Percentiles rank a stretch among this genome's conserved stretches.
Conservation (phyloP, 2,113 vertebrate species). For the Lethenteron reissneri region DNA sequence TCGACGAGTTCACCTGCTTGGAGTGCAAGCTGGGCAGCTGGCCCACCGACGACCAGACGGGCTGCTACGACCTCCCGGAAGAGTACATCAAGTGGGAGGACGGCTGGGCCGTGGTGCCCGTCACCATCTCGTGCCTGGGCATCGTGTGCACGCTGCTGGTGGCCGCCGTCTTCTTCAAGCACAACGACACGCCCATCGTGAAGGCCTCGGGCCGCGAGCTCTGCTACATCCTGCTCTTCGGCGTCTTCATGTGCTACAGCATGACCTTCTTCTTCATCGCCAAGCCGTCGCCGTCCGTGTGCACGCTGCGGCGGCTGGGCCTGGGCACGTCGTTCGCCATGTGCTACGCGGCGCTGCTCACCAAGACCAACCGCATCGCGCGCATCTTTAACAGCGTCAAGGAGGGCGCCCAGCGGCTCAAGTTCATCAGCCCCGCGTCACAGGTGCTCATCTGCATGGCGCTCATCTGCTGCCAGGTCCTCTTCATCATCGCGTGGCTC, state of each 20-base stretch:
- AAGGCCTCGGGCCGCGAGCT: conserved; percentile 88
- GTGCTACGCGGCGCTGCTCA: conserved; percentile 83
- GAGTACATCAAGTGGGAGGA: conserved; percentile 90
- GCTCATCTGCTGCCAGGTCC: conserved; percentile 81
- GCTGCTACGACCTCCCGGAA: conserved; percentile 74
- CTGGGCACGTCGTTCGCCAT: conserved; percentile 77
- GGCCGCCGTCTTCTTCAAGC: conserved; percentile 51
- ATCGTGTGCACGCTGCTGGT: conserved; percentile 69
- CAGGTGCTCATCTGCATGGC: conserved; percentile 80
- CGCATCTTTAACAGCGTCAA: conserved; percentile 80
- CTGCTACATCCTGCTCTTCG: conserved; percentile 73
- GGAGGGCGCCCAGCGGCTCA: conserved; percentile 63
- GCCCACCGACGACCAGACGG: conserved; percentile 60
- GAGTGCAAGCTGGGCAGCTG: conserved; percentile 74
- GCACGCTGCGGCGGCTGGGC: conserved; percentile 60
- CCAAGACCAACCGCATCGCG: conserved; percentile 90
- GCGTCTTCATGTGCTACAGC: conserved; percentile 85
- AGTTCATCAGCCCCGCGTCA: conserved; percentile 79
- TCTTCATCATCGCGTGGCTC: conserved; percentile 73
- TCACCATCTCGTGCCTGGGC: conserved; percentile 72
- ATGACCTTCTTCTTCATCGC: conserved; percentile 90
- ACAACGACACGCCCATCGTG: conserved; percentile 75
- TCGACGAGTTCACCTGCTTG: conserved; percentile 72
- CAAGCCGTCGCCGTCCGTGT: conserved; percentile 64
- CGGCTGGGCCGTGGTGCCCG: conserved; percentile 71